Conservation (phyloP, 1,140 invertebrate genomes). For the Drosophila melanica region DNA sequence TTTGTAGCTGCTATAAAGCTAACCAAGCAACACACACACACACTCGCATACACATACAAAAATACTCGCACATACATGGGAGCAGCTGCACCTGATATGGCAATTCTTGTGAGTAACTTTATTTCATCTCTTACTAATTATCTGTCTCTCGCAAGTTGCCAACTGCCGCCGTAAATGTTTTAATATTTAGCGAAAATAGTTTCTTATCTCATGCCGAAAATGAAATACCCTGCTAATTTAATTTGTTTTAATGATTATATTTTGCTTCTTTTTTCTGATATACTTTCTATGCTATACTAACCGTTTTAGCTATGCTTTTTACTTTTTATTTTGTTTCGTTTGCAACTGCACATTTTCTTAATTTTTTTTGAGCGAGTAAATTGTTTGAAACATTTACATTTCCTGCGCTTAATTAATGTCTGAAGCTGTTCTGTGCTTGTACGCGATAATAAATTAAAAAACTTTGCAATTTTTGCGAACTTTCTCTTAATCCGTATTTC, state of each 20-base stretch:
- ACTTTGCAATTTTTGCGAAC: conserved; percentile 10
- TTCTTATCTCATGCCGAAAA: not conserved
- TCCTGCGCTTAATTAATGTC: conserved; percentile 68
- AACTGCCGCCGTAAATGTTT: conserved; percentile 9
- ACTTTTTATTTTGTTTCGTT: conserved; percentile 7
- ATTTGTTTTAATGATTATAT: too few species aligned
- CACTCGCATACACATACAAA: conserved; percentile 8
- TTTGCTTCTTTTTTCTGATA: too few species aligned
- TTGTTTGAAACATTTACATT: conserved; percentile 67
- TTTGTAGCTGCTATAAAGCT: conserved; percentile 3
- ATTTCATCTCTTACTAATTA: conserved; percentile 61
- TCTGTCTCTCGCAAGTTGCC: conserved; percentile 25
- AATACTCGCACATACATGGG: not conserved
- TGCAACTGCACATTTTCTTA: conserved; percentile 8
- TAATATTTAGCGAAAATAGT: not conserved
- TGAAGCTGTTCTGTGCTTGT: conserved; percentile 3
- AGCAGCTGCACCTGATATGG: conserved; percentile 14
- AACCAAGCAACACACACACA: conserved; percentile 6
- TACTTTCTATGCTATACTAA: too few species aligned
- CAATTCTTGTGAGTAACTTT: conserved; percentile 44
- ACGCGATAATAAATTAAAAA: conserved; percentile 2
- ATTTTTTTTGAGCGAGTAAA: conserved; percentile 39
- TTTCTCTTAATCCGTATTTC: not conserved
- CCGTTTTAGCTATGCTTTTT: not conserved
- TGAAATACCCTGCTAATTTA: not conserved